phyloP scores from a whole-genome alignment of 2,888 invertebrate genomes.

The Eupsilia transversa region DNA sequence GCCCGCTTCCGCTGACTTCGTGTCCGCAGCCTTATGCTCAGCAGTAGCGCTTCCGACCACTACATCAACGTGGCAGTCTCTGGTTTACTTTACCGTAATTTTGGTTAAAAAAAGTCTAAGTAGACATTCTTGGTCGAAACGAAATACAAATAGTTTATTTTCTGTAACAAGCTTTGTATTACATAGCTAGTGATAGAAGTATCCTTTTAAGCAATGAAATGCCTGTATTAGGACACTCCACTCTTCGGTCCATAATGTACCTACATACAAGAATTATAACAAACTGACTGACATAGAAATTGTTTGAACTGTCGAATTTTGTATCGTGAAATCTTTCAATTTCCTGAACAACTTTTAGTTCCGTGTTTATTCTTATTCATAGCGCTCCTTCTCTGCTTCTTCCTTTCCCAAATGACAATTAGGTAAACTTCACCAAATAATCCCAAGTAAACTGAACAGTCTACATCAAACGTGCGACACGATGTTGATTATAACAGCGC shows the following conservation, averaged over 20 bases:
- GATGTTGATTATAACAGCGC: constrained; percentile 39
- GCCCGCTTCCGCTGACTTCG: no score
- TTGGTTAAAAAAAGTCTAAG: not conserved
- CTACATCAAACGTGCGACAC: not conserved
- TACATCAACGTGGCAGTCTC: not conserved
- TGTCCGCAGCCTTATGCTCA: no score
- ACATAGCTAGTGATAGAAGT: no score
- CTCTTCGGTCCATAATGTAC: no score
- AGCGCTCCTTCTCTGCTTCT: no score
- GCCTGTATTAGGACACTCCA: no score
- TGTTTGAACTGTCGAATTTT: constrained; percentile 9
- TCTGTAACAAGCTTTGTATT: no score
- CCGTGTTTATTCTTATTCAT: not conserved
- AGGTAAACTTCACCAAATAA: not conserved
- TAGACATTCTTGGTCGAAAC: not conserved
- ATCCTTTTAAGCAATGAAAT: no score
- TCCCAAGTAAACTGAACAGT: not conserved
- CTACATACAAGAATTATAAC: no score
- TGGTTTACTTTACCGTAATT: not conserved
- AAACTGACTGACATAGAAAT: not conserved
- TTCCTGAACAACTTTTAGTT: constrained; percentile 13
- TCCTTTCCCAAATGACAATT: not conserved
- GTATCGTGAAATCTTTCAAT: constrained; percentile 21
- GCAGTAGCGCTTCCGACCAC: not conserved
- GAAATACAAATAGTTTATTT: no score